Evolutionary conservation across 2,888 invertebrate species (phyloP), one percentile per base, ranked within the genome.

Genomic region (Rhagophthalmus giganteus): DNA sequence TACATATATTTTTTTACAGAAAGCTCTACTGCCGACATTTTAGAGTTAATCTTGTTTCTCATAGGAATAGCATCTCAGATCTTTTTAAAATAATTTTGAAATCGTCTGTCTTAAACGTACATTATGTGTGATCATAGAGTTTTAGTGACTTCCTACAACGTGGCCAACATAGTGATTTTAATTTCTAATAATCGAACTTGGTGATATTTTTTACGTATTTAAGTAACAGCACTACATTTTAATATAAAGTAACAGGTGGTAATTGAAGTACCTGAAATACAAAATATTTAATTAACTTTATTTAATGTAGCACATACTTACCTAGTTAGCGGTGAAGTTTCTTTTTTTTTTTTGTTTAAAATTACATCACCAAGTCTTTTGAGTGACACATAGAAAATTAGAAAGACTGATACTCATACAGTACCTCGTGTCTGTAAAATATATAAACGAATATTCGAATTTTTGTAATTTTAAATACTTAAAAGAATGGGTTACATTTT

Each of bases 101-200:
- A 46, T 52, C 46, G 33, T 48, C 55, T 54, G 55, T 59, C 56
- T 55, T 59, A 44, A 60, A 55, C 51, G 62, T 59, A 16, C 24
- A 16, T 59, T 68, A 64, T 61, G 67, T 70, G 69, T 70, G 69
- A 70, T 69, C 65, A 65, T 67, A 68, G 66, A 58, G 37, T 59
- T 61, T 63, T 66, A 64, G 65, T 60, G 59, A 64, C 59, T 63
- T 62, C 60, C 59, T 60, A 60, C 54, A 59, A 59, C 57, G 60
- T 61, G 60, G 63, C 60, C 59, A 64, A 61, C 37, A 47, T 55
- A 56, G 55, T 54, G 57, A 55, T 32, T 58, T 15, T 40, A 40
- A 40, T 39, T 28, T 45, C 38, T 34, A 33, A 37, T 37, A 30
- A 50, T 34, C 45, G 25, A 30, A 45, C 51, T 51, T 45, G 51